phyloP scores from a whole-genome alignment of 2,113 vertebrate genomes.

The Coryphaenoides rupestris region DNA sequence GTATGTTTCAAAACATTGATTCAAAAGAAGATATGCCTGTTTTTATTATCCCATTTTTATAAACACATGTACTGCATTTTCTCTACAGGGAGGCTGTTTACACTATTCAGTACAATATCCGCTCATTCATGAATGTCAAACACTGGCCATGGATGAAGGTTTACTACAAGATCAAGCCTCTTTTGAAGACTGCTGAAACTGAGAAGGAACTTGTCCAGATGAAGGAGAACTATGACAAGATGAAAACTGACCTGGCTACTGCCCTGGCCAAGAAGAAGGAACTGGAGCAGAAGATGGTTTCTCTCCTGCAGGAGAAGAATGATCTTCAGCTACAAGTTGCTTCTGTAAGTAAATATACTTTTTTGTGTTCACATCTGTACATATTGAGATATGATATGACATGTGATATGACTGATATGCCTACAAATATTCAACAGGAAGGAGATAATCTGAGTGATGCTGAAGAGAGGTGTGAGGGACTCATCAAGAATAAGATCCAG shows the following conservation, averaged over 20 bases:
- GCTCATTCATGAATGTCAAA: constrained; percentile 52
- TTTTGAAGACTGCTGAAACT: constrained; percentile 56
- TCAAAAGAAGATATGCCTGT: too few species aligned
- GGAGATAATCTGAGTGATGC: constrained; percentile 34
- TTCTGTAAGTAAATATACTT: constrained; percentile 13
- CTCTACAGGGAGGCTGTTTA: background rate
- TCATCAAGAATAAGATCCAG: constrained; percentile 50
- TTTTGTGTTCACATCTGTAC: background rate
- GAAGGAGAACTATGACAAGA: constrained; percentile 60
- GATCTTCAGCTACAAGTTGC: background rate
- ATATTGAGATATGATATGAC: too few species aligned
- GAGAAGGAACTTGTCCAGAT: constrained; percentile 47
- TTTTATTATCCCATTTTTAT: background rate
- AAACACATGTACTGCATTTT: background rate
- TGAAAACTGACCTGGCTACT: too few species aligned
- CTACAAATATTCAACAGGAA: too few species aligned
- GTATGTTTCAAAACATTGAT: background rate
- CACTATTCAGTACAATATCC: background rate
- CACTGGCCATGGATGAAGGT: constrained; percentile 67
- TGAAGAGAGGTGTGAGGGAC: constrained; percentile 48
- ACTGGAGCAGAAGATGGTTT: constrained; percentile 57
- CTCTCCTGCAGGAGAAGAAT: constrained; percentile 44
- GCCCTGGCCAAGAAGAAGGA: background rate
- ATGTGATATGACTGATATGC: too few species aligned
- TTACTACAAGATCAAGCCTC: constrained; percentile 64